phyloP scores from a whole-genome alignment of 1,140 invertebrate species.

The Ganaspis sp. region DNA sequence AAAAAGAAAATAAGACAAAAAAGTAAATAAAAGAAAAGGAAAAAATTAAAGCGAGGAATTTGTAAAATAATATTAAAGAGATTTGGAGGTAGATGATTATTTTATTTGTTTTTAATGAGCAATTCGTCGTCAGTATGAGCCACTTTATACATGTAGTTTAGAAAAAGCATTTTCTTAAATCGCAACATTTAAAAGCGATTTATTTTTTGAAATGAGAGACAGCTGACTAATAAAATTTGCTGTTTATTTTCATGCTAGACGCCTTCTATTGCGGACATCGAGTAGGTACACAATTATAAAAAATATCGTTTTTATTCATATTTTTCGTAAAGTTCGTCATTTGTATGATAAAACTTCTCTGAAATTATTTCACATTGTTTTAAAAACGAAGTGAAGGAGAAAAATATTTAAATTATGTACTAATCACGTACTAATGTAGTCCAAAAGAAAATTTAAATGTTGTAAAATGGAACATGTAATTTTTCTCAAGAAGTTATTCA shows the following conservation, averaged over 20 bases:
- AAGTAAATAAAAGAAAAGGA: no score
- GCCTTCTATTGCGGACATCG: constrained; percentile 76
- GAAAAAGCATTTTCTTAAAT: constrained; percentile 46
- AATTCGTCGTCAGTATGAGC: constrained; percentile 46
- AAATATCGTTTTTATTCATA: constrained; percentile 40
- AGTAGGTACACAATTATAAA: constrained; percentile 74
- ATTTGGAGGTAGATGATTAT: constrained; percentile 8
- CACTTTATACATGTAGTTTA: constrained; percentile 40
- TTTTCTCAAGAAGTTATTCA: no score
- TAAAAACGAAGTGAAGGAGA: no score
- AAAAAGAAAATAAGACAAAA: no score
- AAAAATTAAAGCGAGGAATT: no score
- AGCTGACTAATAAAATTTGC: constrained; percentile 66
- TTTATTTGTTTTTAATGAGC: not conserved
- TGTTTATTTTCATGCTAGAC: constrained; percentile 76
- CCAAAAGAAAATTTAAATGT: no score
- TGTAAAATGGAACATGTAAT: no score
- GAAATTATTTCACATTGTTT: constrained; percentile 43
- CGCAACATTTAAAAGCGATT: constrained; percentile 52
- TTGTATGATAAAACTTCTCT: constrained; percentile 49
- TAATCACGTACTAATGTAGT: no score
- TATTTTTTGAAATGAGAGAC: constrained; percentile 46
- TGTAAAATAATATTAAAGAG: not conserved
- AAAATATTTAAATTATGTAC: no score
- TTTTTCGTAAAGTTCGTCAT: constrained; percentile 41